A percentile compares a stretch with the other conserved stretches of the same genome.
Conservation (phyloP, 2,113 vertebrate genomes). For the Chaetops frenatus region DNA sequence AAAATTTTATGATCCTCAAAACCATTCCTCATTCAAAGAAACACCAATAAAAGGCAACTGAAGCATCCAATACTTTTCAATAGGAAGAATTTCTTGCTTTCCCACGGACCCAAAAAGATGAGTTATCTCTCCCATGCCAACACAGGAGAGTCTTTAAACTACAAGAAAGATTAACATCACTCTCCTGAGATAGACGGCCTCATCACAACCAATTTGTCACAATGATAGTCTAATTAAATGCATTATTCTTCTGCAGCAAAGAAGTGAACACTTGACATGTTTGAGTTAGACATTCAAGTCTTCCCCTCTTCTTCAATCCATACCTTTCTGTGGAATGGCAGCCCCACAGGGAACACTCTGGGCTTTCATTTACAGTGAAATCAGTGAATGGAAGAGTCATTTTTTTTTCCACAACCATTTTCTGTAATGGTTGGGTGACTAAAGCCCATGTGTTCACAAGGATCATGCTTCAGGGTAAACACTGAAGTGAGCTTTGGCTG, state of each 20-base stretch:
- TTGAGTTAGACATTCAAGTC: conserved; percentile 20
- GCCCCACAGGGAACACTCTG: conserved; percentile 20
- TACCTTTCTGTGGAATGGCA: conserved; percentile 22
- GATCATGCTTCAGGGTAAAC: conserved; percentile 31
- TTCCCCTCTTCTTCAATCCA: neutral
- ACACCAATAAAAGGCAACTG: neutral
- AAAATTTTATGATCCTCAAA: neutral
- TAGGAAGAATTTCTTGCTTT: neutral
- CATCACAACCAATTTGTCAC: conserved; percentile 73
- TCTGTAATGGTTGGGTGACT: conserved; percentile 46
- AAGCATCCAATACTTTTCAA: neutral
- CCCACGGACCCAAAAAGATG: neutral
- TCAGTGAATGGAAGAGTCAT: neutral
- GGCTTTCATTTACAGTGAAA: conserved; percentile 37
- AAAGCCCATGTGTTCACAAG: conserved; percentile 20
- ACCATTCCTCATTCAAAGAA: neutral
- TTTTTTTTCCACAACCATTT: neutral
- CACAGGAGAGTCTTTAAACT: conserved; percentile 57
- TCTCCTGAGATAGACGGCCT: conserved; percentile 53
- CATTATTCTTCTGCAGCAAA: conserved; percentile 59
- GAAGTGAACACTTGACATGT: conserved; percentile 49
- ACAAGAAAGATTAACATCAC: conserved; percentile 56
- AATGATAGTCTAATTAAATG: conserved; percentile 68
- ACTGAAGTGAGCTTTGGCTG: conserved; percentile 20
- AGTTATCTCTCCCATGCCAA: neutral